Conservation (phyloP, 2,113 vertebrate genomes). For the Passer domesticus region DNA sequence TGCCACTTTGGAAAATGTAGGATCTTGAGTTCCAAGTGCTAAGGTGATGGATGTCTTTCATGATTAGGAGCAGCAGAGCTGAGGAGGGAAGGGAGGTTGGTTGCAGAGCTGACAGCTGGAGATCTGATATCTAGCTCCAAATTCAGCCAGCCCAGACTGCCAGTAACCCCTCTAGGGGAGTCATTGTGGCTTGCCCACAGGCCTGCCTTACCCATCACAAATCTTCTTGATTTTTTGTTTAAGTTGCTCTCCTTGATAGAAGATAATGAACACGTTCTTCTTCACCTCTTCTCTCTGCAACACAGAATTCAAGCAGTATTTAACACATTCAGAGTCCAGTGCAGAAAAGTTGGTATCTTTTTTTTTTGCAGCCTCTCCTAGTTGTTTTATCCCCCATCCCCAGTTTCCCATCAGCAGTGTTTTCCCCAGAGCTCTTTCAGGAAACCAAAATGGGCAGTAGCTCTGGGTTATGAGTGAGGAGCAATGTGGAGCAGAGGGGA, state of each 20-base stretch:
- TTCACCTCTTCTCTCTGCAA: constrained; percentile 81
- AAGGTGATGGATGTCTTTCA: neutral
- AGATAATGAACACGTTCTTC: constrained; percentile 84
- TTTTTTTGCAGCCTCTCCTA: neutral
- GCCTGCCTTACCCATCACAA: constrained; percentile 77
- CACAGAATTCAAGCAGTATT: constrained; percentile 13
- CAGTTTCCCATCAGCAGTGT: neutral
- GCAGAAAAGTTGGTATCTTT: neutral
- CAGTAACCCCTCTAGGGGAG: neutral
- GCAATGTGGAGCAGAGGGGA: neutral
- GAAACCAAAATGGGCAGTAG: neutral
- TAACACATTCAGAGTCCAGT: neutral
- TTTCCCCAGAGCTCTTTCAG: neutral
- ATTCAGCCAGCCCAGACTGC: neutral
- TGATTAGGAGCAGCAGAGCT: neutral
- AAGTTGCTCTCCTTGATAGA: constrained; percentile 85
- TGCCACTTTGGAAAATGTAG: neutral
- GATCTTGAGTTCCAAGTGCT: neutral
- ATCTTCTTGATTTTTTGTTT: constrained; percentile 82
- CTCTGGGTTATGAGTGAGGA: neutral
- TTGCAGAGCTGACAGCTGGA: neutral
- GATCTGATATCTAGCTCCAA: neutral
- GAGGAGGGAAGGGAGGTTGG: neutral
- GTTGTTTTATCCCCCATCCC: neutral
- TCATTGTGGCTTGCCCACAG: neutral